A percentile compares a stretch with the other conserved stretches of the same genome.
Conservation (phyloP, 2,888 invertebrate species). For the Agrotis exclamationis region DNA sequence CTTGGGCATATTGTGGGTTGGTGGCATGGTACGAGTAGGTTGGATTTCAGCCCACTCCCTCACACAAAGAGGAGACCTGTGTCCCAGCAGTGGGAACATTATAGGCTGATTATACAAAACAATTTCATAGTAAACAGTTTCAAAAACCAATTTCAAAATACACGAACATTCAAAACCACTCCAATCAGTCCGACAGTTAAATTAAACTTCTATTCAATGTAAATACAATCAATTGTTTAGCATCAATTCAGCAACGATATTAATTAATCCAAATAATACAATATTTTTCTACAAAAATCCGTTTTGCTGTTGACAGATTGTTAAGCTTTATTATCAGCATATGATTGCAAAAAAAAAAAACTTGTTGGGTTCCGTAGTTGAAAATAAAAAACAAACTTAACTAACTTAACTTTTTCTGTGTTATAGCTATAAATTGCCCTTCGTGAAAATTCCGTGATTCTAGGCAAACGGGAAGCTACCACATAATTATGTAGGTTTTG, state of each 20-base stretch:
- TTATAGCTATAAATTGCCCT: too few species aligned
- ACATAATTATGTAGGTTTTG: too few species aligned
- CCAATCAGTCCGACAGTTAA: conserved; percentile 14
- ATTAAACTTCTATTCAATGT: conserved; percentile 36
- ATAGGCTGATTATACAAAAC: not conserved
- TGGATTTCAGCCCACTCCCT: too few species aligned
- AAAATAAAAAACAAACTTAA: too few species aligned
- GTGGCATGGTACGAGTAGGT: too few species aligned
- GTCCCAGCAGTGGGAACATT: too few species aligned
- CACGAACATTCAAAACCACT: conserved; percentile 23
- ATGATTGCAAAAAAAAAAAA: conserved; percentile 71
- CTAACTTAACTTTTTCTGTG: too few species aligned
- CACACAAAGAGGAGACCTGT: too few species aligned
- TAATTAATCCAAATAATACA: conserved; percentile 50
- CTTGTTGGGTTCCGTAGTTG: not conserved
- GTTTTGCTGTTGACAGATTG: conserved; percentile 78
- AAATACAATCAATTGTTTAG: conserved; percentile 43
- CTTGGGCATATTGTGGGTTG: too few species aligned
- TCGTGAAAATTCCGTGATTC: too few species aligned
- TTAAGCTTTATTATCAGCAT: conserved; percentile 72
- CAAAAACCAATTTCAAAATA: conserved; percentile 26
- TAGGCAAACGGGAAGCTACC: too few species aligned
- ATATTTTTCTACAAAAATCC: conserved; percentile 51
- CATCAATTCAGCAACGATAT: conserved; percentile 14
- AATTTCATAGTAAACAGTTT: not conserved